phyloP scores from a whole-genome alignment of 1,140 invertebrate genomes.

The Calephelis nemesis region DNA sequence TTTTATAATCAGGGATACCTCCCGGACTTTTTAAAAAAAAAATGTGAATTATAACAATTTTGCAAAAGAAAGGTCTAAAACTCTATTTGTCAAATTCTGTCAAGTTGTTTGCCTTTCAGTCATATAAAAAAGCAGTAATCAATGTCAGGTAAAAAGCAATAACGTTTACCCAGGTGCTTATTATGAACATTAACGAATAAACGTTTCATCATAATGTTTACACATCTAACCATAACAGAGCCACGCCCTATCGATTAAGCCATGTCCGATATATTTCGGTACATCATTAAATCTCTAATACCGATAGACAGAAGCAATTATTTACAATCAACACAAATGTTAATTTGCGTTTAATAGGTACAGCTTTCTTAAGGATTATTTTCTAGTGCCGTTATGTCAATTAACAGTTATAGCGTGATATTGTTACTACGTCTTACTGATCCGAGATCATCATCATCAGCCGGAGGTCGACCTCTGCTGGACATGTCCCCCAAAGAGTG shows the following conservation, averaged over 20 bases:
- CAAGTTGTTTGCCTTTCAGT: too few species aligned
- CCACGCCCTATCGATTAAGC: constrained; percentile 18
- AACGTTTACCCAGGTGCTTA: constrained; percentile 1
- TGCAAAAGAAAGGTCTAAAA: too few species aligned
- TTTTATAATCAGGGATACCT: too few species aligned
- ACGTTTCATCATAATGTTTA: constrained; percentile 19
- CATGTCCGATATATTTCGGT: constrained; percentile 9
- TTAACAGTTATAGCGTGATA: too few species aligned
- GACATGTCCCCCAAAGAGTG: too few species aligned
- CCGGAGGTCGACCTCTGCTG: too few species aligned
- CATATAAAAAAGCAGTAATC: neutral
- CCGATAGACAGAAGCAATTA: constrained; percentile 22
- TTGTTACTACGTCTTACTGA: too few species aligned
- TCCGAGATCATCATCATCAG: too few species aligned
- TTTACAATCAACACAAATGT: constrained; percentile 5
- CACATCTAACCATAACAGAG: constrained; percentile 13
- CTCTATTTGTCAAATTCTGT: too few species aligned
- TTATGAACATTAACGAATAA: constrained; percentile 22
- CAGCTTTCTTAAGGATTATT: neutral
- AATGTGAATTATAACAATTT: too few species aligned
- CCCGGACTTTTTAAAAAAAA: too few species aligned
- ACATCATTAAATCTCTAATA: constrained; percentile 18
- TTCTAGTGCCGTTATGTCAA: too few species aligned
- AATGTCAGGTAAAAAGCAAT: neutral
- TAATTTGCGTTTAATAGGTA: neutral